Percentiles rank a stretch among this genome's conserved stretches.
Evolutionary conservation across 2,797 vertebrate genomes (phyloP).

Genomic region (Perodicticus potto): DNA sequence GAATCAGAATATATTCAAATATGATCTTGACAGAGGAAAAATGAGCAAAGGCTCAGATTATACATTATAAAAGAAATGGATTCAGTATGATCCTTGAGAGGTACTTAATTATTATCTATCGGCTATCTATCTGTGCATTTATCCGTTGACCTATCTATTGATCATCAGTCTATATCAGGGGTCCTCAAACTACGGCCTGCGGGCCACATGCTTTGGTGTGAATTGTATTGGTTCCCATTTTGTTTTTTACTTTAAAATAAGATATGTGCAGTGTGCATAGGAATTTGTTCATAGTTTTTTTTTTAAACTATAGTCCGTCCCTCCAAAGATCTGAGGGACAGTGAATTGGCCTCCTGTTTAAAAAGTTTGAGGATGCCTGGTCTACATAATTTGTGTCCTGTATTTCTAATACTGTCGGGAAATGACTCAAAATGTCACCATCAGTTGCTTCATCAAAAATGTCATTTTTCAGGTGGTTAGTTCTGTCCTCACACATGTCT

Average conservation of each 20-base stretch:
- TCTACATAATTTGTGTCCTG: not conserved
- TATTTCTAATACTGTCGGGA: not conserved
- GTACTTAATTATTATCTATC: not conserved
- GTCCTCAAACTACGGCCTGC: no score
- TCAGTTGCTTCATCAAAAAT: not conserved
- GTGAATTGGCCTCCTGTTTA: no score
- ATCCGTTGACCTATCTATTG: not conserved
- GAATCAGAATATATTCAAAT: slow-evolving; percentile 2
- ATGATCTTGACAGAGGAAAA: not conserved
- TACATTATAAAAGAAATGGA: not conserved
- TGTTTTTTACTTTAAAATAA: no score
- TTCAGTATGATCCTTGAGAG: not conserved
- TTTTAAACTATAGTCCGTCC: no score
- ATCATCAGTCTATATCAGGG: not conserved
- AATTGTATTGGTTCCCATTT: no score
- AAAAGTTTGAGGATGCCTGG: no score
- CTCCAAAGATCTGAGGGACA: no score
- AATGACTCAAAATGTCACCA: not conserved
- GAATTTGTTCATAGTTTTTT: no score
- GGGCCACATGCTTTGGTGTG: no score
- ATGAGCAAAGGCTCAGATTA: not conserved
- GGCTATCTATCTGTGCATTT: not conserved
- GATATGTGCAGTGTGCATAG: no score
- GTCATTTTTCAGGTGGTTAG: not conserved
- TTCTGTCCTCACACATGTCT: not conserved